Conservation (phyloP, 2,113 vertebrate species). For the Suricata suricatta region DNA sequence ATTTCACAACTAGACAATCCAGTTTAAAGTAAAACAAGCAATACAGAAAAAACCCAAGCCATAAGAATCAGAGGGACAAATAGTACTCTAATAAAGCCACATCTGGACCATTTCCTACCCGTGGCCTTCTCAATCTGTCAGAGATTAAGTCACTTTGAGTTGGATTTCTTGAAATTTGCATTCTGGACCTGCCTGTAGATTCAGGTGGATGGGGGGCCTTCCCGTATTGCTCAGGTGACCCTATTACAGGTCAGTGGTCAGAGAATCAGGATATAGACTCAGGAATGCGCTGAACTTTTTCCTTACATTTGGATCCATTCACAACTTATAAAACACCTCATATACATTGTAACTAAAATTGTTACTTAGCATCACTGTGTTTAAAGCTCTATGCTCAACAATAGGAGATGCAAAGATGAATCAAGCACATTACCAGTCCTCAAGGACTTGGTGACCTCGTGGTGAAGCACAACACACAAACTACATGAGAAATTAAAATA, state of each 20-base stretch:
- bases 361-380: not conserved
- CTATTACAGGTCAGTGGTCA: not conserved
- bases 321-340: not conserved
- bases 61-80: not conserved
- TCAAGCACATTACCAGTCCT: not conserved
- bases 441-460: not conserved
- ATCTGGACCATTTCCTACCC: not conserved
- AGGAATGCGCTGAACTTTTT: not conserved
- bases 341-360: not conserved
- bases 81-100: fast-evolving
- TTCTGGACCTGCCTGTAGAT: not conserved
- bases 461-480: not conserved
- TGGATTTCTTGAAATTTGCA: not conserved
- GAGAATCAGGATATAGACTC: not conserved
- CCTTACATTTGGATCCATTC: not conserved
- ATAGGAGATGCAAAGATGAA: not conserved
- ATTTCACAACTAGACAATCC: not conserved
- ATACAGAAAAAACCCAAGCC: not conserved
- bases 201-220: not conserved
- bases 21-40: not conserved
- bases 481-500: not conserved
- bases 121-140: not conserved
- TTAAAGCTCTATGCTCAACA: not conserved
- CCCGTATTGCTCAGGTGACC: not conserved
- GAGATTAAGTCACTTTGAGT: not conserved